These are phyloP conservation scores for Heterocephalus glaber DNA, from an alignment of 2,113 vertebrate species.

Conservation along the genomic window DNA sequence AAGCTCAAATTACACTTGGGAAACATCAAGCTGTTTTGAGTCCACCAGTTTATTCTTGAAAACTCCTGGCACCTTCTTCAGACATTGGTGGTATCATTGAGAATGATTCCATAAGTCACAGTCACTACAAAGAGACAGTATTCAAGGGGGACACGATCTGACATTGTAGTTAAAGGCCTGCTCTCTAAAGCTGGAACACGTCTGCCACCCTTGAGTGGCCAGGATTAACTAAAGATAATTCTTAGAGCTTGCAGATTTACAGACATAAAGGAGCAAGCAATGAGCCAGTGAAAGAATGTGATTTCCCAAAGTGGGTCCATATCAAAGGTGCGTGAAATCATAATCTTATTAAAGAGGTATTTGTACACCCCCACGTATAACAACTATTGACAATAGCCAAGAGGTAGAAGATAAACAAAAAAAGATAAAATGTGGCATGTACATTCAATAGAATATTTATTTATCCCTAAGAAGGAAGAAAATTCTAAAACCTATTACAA, in stretches of 20 bases:
- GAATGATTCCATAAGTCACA: not conserved
- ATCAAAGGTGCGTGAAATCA: not conserved
- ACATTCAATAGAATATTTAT: not conserved
- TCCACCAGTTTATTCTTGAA: conserved; percentile 30
- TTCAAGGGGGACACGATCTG: not conserved
- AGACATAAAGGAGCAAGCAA: not conserved
- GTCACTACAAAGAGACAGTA: not conserved
- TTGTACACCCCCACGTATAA: not conserved
- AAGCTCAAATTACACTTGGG: not conserved
- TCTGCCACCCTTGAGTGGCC: not conserved
- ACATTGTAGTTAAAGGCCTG: not conserved
- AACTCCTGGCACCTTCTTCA: not conserved
- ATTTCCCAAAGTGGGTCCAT: conserved; percentile 30
- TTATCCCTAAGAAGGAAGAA: not conserved
- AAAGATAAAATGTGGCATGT: not conserved
- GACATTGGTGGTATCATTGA: not conserved
- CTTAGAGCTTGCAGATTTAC: not conserved
- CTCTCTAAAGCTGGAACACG: not conserved
- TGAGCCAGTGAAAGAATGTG: not conserved
- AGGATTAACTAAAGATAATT: conserved; percentile 1
- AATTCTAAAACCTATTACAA: not conserved
- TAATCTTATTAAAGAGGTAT: not conserved
- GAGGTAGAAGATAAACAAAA: not conserved
- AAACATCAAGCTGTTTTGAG: conserved; percentile 33
- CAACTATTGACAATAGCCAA: not conserved